Percentiles rank a stretch among this genome's conserved stretches.
These are phyloP conservation scores for Bemisia tabaci DNA, from an alignment of 1,140 invertebrate species.

Conservation along the genomic window DNA sequence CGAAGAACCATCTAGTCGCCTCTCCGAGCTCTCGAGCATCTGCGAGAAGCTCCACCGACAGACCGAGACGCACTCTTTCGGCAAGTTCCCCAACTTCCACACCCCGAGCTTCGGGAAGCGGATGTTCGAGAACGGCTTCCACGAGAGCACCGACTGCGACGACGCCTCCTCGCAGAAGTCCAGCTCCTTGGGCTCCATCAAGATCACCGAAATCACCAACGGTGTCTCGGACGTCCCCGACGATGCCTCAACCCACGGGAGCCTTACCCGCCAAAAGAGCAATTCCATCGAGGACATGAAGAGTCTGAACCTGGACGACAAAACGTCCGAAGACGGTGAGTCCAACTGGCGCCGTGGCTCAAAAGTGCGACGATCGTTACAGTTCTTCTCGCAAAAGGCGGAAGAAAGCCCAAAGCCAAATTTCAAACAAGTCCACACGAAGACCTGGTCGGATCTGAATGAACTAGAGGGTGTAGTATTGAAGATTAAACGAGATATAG, in stretches of 20 bases:
- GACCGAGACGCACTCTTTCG: not conserved
- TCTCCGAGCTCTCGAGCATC: slow-evolving; percentile 1
- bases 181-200: not conserved
- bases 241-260: not conserved
- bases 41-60: slow-evolving; percentile 9
- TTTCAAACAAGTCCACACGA: slow-evolving; percentile 9
- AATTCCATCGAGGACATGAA: slow-evolving; percentile 20
- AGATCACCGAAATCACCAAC: not conserved
- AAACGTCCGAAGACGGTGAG: not conserved
- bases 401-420: slow-evolving; percentile 12
- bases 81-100: not conserved
- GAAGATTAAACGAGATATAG: slow-evolving; percentile 2
- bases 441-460: slow-evolving; percentile 11
- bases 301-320: slow-evolving; percentile 6
- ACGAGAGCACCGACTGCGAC: not conserved
- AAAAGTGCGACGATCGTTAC: slow-evolving; percentile 42
- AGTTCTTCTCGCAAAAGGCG: slow-evolving; percentile 36
- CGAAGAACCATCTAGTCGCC: not conserved
- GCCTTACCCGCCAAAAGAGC: slow-evolving; percentile 5
- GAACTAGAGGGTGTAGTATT: slow-evolving; percentile 6
- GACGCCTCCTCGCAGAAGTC: not conserved
- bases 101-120: not conserved
- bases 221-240: not conserved
- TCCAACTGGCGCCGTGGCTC: slow-evolving; percentile 38
- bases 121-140: not conserved